A percentile compares a stretch with the other conserved stretches of the same genome.
These are phyloP conservation scores for Alviniconcha marisindica DNA, from an alignment of 1,140 invertebrate species.

Conservation along the genomic window DNA sequence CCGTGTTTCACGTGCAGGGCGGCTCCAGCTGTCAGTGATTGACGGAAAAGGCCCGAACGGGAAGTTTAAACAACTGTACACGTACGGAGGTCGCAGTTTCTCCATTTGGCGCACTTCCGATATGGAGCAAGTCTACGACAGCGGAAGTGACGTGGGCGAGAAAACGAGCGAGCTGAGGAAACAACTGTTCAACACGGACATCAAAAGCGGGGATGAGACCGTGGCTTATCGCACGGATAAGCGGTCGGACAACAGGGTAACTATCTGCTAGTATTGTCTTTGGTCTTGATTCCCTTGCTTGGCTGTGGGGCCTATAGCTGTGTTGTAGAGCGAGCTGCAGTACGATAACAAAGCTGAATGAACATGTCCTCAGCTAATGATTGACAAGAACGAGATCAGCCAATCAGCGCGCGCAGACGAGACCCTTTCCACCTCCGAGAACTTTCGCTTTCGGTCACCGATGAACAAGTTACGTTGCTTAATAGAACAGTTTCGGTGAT, in stretches of 20 bases:
- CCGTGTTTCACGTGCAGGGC: constrained; percentile 26
- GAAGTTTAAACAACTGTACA: constrained; percentile 46
- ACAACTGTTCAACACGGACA: constrained; percentile 47
- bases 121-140: constrained; percentile 54
- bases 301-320: too few species aligned
- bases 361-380: too few species aligned
- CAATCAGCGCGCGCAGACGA: too few species aligned
- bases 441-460: too few species aligned
- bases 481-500: too few species aligned
- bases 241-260: constrained; percentile 50
- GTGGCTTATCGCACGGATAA: constrained; percentile 21
- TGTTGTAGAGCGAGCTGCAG: too few species aligned
- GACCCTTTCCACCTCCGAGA: too few species aligned
- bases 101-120: constrained; percentile 47
- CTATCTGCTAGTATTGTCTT: too few species aligned
- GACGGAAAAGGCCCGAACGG: constrained; percentile 38
- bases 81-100: constrained; percentile 53
- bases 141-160: constrained; percentile 43
- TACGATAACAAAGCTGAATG: too few species aligned
- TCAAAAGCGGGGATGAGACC: neutral
- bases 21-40: neutral
- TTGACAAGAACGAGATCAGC: too few species aligned
- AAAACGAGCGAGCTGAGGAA: constrained; percentile 6
- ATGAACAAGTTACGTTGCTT: too few species aligned
- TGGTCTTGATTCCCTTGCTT: too few species aligned